phyloP scores from a whole-genome alignment of 2,888 invertebrate genomes.

The Quadroppia sp. region DNA sequence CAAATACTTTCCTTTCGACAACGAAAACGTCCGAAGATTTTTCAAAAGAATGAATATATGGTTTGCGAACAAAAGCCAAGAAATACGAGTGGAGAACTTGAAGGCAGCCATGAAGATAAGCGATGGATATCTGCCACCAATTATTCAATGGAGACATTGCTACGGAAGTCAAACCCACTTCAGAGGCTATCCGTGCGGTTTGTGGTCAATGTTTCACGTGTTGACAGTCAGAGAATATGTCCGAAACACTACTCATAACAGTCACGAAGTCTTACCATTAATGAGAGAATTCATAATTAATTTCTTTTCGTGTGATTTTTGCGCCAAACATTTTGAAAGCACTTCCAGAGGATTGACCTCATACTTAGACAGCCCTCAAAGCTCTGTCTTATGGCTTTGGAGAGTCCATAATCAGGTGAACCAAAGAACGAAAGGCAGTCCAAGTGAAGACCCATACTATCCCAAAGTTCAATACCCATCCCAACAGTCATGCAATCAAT shows the following conservation, averaged over 20 bases:
- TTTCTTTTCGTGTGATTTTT: conserved; percentile 91
- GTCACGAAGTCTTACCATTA: conserved; percentile 66
- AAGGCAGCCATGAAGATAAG: conserved; percentile 39
- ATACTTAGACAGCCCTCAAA: conserved; percentile 66
- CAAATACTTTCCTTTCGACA: conserved; percentile 43
- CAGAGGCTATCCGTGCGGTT: conserved; percentile 86
- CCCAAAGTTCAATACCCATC: conserved; percentile 80
- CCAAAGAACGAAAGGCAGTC: conserved; percentile 73
- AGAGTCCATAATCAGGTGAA: conserved; percentile 58
- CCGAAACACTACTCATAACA: conserved; percentile 47
- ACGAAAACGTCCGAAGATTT: conserved; percentile 42
- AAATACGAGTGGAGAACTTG: not conserved
- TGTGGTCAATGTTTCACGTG: conserved; percentile 94
- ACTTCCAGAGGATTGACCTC: conserved; percentile 71
- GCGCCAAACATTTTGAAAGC: conserved; percentile 78
- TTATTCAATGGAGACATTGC: conserved; percentile 67
- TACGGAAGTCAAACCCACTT: conserved; percentile 68
- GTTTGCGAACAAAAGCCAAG: conserved; percentile 37
- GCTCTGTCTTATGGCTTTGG: conserved; percentile 62
- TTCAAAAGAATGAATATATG: conserved; percentile 43
- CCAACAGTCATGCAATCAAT: conserved; percentile 63
- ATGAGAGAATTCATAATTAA: conserved; percentile 82
- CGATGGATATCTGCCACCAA: conserved; percentile 41
- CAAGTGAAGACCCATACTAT: conserved; percentile 80
- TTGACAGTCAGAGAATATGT: conserved; percentile 70